These are phyloP conservation scores for Pycnomerus fuliginosus DNA, from an alignment of 2,888 invertebrate species.

Conservation along the genomic window DNA sequence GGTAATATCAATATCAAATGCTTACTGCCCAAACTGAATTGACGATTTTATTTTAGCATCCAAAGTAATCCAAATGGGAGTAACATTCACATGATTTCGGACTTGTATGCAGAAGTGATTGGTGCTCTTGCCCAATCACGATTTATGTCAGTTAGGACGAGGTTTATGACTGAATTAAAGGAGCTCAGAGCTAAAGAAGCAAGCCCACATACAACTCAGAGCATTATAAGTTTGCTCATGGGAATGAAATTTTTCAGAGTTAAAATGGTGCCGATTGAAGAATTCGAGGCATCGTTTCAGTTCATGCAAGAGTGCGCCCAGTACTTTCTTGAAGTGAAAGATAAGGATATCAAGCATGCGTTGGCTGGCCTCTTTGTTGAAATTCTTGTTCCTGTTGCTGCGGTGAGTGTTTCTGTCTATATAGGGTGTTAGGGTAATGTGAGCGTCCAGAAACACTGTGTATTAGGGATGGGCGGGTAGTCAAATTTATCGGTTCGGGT, in stretches of 20 bases:
- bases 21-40: conserved; percentile 4
- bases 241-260: conserved; percentile 98
- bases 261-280: conserved; percentile 98
- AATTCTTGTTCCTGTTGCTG: conserved; percentile 97
- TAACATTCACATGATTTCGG: conserved; percentile 96
- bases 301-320: conserved; percentile 98
- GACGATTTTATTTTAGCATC: conserved; percentile 59
- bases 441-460: too few species aligned
- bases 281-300: conserved; percentile 97
- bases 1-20: conserved; percentile 57
- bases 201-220: conserved; percentile 86
- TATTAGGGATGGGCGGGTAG: too few species aligned
- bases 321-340: conserved; percentile 97
- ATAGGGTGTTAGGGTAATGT: too few species aligned
- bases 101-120: conserved; percentile 97
- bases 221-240: conserved; percentile 96
- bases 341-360: conserved; percentile 97
- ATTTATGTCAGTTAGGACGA: conserved; percentile 87
- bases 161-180: conserved; percentile 90
- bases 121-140: conserved; percentile 93
- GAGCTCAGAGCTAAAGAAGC: conserved; percentile 80
- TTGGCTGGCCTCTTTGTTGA: conserved; percentile 98
- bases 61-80: conserved; percentile 92
- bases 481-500: too few species aligned
- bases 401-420: conserved; percentile 64